phyloP scores from a whole-genome alignment of 2,888 invertebrate genomes.

The Drosophila melanocephala region DNA sequence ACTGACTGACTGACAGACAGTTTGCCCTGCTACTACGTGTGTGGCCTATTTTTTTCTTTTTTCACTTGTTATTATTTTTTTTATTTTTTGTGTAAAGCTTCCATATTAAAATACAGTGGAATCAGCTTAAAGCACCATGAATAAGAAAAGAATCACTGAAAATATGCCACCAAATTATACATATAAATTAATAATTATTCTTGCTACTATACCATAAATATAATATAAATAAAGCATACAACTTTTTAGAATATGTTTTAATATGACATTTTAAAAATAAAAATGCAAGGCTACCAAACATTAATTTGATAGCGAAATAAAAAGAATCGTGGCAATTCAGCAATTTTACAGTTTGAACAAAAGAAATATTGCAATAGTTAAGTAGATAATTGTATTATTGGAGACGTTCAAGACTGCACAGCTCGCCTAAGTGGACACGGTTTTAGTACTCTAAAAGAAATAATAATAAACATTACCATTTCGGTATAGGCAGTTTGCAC shows the following conservation, averaged over 20 bases:
- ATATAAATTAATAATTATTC: not conserved
- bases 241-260: not conserved
- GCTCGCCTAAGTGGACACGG: not conserved
- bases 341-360: not conserved
- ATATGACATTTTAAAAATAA: not conserved
- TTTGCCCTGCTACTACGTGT: conserved; percentile 46
- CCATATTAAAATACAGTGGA: conserved; percentile 15
- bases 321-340: not conserved
- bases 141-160: not conserved
- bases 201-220: not conserved
- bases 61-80: not conserved
- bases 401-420: not conserved
- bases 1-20: conserved; percentile 33
- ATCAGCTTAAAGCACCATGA: not conserved
- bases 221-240: not conserved
- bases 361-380: not conserved
- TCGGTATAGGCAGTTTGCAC: conserved; percentile 18
- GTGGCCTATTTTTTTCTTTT: conserved; percentile 41
- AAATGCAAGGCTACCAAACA: too few species aligned
- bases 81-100: not conserved
- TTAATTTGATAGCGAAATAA: not conserved
- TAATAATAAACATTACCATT: not conserved
- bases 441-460: not conserved
- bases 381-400: not conserved
- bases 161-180: not conserved